phyloP scores from a whole-genome alignment of 1,140 invertebrate genomes.

The Contarinia nasturtii region DNA sequence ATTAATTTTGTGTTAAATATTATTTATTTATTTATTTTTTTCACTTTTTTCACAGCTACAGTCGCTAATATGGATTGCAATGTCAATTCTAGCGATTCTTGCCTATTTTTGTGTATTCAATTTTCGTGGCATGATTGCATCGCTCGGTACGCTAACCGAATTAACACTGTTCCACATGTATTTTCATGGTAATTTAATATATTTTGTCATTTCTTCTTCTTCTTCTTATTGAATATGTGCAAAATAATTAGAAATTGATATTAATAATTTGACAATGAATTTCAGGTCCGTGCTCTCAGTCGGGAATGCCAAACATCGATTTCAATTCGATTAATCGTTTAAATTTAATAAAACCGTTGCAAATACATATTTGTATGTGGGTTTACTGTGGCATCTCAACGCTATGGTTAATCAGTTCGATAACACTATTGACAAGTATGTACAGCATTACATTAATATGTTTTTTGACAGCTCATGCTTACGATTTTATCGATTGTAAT shows the following conservation, averaged over 20 bases:
- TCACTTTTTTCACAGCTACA: slow-evolving; percentile 1
- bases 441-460: background rate
- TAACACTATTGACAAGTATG: slow-evolving; percentile 4
- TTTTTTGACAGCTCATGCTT: background rate
- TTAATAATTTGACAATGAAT: background rate
- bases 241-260: background rate
- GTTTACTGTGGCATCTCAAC: slow-evolving; percentile 3
- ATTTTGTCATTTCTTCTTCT: background rate
- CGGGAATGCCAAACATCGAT: background rate
- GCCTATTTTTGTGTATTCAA: slow-evolving; percentile 1
- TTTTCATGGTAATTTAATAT: background rate
- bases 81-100: background rate
- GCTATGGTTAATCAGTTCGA: slow-evolving; percentile 5
- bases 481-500: no score
- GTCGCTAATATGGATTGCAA: background rate
- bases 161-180: slow-evolving; percentile 3
- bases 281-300: background rate
- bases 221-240: background rate
- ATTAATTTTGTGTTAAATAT: background rate
- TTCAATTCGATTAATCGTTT: background rate
- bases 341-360: background rate
- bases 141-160: background rate
- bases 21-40: background rate
- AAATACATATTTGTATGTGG: slow-evolving; percentile 6
- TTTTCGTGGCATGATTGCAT: background rate